Evolutionary conservation across 2,888 invertebrate genomes (phyloP).

Genomic region (Caenorhabditis doughertyi): DNA sequence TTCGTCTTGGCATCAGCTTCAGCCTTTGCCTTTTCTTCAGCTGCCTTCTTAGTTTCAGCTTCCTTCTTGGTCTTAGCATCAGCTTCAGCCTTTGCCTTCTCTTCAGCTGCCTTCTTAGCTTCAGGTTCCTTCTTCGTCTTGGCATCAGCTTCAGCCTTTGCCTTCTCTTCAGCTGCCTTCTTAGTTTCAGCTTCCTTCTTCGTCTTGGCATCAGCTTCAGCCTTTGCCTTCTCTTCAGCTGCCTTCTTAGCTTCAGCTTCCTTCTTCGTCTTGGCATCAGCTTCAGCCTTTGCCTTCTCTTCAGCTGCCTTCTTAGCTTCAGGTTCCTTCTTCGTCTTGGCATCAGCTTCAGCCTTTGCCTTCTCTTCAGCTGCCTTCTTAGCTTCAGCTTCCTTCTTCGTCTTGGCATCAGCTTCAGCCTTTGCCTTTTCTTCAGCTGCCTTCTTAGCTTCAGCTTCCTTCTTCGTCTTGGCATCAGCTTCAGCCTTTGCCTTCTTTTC

Average conservation of each 20-base stretch:
- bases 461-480: no score
- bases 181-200: constrained; percentile 40
- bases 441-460: not conserved
- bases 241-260: constrained; percentile 11
- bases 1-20: no score
- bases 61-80: constrained; percentile 14
- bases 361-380: not conserved
- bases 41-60: not conserved
- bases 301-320: not conserved
- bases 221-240: constrained; percentile 23
- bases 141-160: no score
- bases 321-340: constrained; percentile 10
- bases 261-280: no score
- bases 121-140: no score
- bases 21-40: not conserved
- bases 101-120: no score
- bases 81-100: no score
- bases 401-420: constrained; percentile 4
- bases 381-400: not conserved
- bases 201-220: constrained; percentile 32
- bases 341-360: not conserved
- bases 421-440: constrained; percentile 17
- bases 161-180: no score
- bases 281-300: no score
- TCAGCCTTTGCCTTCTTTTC: no score